Conservation (phyloP, 2,797 vertebrate species). For the Caiman crocodilus region DNA sequence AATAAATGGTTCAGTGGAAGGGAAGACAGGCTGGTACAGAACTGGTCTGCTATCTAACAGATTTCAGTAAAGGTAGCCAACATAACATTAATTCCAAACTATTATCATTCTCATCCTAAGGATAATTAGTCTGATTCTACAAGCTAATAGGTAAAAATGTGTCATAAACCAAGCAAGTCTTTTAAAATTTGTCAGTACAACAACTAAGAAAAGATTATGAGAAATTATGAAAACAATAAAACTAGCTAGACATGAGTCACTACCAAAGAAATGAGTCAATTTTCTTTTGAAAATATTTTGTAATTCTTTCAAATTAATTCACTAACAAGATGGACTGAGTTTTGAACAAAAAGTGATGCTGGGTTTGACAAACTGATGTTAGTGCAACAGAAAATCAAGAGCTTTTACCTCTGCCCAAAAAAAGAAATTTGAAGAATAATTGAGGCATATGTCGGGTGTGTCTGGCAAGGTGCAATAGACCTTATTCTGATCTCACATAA, state of each 20-base stretch:
- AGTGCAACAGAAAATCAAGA: slow-evolving; percentile 49
- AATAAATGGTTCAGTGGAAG: neutral
- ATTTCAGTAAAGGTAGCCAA: neutral
- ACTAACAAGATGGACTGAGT: neutral
- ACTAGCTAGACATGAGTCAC: neutral
- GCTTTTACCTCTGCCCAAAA: slow-evolving; percentile 40
- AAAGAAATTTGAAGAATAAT: slow-evolving; percentile 39
- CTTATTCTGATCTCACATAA: neutral
- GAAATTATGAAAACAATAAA: neutral
- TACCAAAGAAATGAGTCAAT: slow-evolving; percentile 35
- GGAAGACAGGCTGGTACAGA: neutral
- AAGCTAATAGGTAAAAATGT: neutral
- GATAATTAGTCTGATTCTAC: neutral
- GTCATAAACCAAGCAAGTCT: neutral
- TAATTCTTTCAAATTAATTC: slow-evolving; percentile 54
- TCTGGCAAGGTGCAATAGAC: rapidly evolving
- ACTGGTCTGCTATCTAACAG: neutral
- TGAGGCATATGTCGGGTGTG: neutral
- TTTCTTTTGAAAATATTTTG: slow-evolving; percentile 51
- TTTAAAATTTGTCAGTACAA: neutral
- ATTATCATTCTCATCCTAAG: neutral
- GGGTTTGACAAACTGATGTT: neutral
- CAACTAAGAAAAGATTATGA: neutral
- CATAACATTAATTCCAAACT: neutral
- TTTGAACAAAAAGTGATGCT: neutral